phyloP scores from a whole-genome alignment of 2,888 invertebrate species.

The Thecocarcelia acutangulata region DNA sequence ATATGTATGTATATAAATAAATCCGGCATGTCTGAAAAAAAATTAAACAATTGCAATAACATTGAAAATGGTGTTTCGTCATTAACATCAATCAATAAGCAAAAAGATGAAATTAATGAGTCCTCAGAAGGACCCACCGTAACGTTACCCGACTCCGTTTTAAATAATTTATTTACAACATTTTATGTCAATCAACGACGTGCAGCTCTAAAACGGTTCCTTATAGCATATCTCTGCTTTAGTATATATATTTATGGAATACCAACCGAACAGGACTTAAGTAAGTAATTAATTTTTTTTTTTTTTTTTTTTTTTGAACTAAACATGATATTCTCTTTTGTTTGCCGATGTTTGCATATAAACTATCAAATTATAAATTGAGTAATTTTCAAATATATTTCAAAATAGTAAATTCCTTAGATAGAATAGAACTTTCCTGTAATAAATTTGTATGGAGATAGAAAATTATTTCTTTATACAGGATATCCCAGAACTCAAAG shows the following conservation, averaged over 20 bases:
- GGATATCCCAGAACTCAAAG: no score
- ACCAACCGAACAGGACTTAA: slow-evolving; percentile 82
- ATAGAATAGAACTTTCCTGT: no score
- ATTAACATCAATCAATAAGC: slow-evolving; percentile 50
- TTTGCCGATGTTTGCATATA: no score
- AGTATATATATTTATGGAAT: slow-evolving; percentile 84
- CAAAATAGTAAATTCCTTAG: no score
- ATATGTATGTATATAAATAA: neutral
- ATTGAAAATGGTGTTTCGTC: slow-evolving; percentile 67
- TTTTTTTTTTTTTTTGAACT: no score
- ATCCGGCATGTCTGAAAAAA: slow-evolving; percentile 59
- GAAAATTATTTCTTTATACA: no score
- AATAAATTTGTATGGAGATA: no score
- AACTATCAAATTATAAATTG: no score
- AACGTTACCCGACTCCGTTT: slow-evolving; percentile 83
- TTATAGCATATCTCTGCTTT: slow-evolving; percentile 86
- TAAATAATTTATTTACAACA: slow-evolving; percentile 87
- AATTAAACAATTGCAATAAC: slow-evolving; percentile 62
- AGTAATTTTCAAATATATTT: no score
- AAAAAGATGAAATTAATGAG: slow-evolving; percentile 55
- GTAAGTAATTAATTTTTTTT: slow-evolving; percentile 74
- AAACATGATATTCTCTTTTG: no score
- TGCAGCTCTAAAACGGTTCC: slow-evolving; percentile 87
- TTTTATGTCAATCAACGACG: slow-evolving; percentile 88
- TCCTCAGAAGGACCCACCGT: slow-evolving; percentile 71